A percentile compares a stretch with the other conserved stretches of the same genome.
Evolutionary conservation across 2,113 vertebrate genomes (phyloP).

Genomic region (Callospermophilus lateralis): DNA sequence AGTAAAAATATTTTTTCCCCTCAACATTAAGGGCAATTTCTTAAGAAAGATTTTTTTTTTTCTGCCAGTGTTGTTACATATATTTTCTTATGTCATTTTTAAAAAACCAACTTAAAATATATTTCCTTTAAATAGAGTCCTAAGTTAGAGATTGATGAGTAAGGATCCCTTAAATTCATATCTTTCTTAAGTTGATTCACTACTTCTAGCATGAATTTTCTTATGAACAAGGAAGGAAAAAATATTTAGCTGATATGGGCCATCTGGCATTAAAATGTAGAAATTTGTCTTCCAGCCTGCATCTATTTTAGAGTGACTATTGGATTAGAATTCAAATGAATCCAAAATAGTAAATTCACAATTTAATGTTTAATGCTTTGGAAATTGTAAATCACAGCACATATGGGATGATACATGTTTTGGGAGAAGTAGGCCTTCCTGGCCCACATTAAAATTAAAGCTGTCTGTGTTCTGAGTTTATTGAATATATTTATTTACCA

Average conservation of each 20-base stretch:
- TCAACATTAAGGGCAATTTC: slow-evolving; percentile 46
- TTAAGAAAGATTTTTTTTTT: slow-evolving; percentile 38
- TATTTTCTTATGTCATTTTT: slow-evolving; percentile 50
- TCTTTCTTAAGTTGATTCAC: slow-evolving; percentile 72
- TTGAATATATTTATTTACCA: slow-evolving; percentile 66
- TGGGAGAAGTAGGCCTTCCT: slow-evolving; percentile 57
- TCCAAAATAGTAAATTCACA: slow-evolving; percentile 57
- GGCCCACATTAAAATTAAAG: slow-evolving; percentile 68
- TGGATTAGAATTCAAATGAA: slow-evolving; percentile 77
- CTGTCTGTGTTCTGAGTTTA: slow-evolving; percentile 62
- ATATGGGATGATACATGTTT: slow-evolving; percentile 72
- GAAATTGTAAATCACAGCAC: slow-evolving; percentile 77
- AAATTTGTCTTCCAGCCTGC: slow-evolving; percentile 67
- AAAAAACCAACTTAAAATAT: slow-evolving; percentile 58
- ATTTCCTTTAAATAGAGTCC: slow-evolving; percentile 65
- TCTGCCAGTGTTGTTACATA: not conserved
- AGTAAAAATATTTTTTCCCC: not conserved
- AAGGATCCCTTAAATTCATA: slow-evolving; percentile 68
- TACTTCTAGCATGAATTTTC: slow-evolving; percentile 70
- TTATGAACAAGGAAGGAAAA: slow-evolving; percentile 70
- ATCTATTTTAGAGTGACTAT: slow-evolving; percentile 67
- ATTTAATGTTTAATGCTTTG: slow-evolving; percentile 81
- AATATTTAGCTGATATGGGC: slow-evolving; percentile 75
- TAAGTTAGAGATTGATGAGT: slow-evolving; percentile 69
- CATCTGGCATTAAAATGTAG: slow-evolving; percentile 81